Evolutionary conservation across 2,888 invertebrate species (phyloP), one percentile per base, ranked within the genome.

Genomic region (Gymnoscelis rufifasciata): DNA sequence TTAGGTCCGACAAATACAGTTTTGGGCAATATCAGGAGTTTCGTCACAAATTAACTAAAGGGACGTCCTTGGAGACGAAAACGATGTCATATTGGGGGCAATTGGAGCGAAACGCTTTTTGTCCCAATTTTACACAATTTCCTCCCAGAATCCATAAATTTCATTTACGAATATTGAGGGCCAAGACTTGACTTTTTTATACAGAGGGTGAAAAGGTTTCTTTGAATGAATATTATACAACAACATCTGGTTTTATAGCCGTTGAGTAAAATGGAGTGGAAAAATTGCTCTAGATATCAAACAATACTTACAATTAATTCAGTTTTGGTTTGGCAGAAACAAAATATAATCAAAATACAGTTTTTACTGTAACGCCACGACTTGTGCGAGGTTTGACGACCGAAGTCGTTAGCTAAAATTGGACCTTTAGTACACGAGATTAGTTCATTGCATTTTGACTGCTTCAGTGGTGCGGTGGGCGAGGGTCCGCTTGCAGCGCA

Each of bases 11-110:
- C 24, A 41, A 33, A 44, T 23, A 43, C 14, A 41, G 8, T 12
- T 36, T 30, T 12, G 11, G 31, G 23, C 23, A 48, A 30, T 43
- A 43, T 40, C 31, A 29, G 39, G 24, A 39, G 37, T 51, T 42
- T 51, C 42, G 29, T 37, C 35, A 43, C 38, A 45, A 47, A 49
- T 56, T 40, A 36, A 38, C 29, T 27, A 48, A 37, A 46, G 37
- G 38, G 27, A 40, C 38, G 44, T 10, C 11, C 33, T 44, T 35
- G 47, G 43, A 46, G 38, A n/a, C 23, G 12, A 37, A 47, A 51
- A 45, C 36, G 38, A 39, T 14, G 41, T 15, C 31, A 43, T 47
- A 37, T 45, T 42, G 35, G 31, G 35, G 26, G 29, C 40, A 48
- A 50, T 41, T 42, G 37, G 50, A 51, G 42, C 47, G 46, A 36